Evolutionary conservation across 2,888 invertebrate species (phyloP).

Genomic region (Ornithoptera alexandrae): DNA sequence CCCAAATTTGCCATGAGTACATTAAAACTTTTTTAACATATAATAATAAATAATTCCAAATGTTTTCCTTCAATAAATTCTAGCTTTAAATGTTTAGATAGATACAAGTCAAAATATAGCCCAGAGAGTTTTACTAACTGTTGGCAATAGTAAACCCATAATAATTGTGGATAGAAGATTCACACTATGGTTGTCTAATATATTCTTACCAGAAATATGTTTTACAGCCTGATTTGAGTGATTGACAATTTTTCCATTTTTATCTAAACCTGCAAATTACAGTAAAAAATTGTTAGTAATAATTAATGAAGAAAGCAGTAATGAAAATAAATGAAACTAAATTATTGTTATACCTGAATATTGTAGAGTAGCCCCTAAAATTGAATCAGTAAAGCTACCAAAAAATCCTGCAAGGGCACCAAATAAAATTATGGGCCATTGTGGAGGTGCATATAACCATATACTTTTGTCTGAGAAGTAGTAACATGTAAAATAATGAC

Average conservation of each 20-base stretch:
- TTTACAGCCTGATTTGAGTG: slow-evolving; percentile 84
- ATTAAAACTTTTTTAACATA: not conserved
- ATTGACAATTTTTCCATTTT: slow-evolving; percentile 85
- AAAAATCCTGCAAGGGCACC: slow-evolving; percentile 87
- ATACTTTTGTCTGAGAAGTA: slow-evolving; percentile 81
- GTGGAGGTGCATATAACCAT: slow-evolving; percentile 82
- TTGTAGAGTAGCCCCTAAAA: slow-evolving; percentile 91
- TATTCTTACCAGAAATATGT: slow-evolving; percentile 86
- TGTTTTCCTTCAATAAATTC: slow-evolving; percentile 26
- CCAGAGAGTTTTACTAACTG: slow-evolving; percentile 71
- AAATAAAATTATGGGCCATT: slow-evolving; percentile 88
- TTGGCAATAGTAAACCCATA: slow-evolving; percentile 85
- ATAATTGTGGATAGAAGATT: slow-evolving; percentile 90
- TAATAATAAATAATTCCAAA: not conserved
- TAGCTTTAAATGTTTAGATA: slow-evolving; percentile 16
- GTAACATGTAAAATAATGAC: slow-evolving; percentile 84
- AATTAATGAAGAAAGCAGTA: not conserved
- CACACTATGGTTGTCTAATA: slow-evolving; percentile 93
- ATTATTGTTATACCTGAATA: slow-evolving; percentile 83
- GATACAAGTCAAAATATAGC: slow-evolving; percentile 42
- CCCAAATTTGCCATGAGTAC: not conserved
- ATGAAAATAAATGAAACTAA: not conserved
- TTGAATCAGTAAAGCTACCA: slow-evolving; percentile 90
- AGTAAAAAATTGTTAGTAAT: slow-evolving; percentile 6
- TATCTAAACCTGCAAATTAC: slow-evolving; percentile 82